Conservation (phyloP, 2,888 invertebrate species). For the Anoncus sp. region DNA sequence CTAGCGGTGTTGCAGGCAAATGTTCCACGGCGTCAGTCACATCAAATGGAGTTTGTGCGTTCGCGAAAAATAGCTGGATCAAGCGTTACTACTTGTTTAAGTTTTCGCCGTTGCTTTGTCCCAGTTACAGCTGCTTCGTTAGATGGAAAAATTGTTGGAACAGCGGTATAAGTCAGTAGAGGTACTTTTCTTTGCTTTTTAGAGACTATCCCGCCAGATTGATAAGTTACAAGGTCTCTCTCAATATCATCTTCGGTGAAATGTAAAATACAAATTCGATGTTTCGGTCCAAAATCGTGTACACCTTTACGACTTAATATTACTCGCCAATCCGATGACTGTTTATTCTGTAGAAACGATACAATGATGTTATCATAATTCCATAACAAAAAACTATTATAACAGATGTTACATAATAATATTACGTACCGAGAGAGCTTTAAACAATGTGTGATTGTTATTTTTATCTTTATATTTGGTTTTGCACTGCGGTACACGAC, state of each 20-base stretch:
- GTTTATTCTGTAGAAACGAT: neutral
- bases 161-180: slow-evolving; percentile 1
- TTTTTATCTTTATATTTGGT: neutral
- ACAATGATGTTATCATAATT: slow-evolving; percentile 1
- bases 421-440: neutral
- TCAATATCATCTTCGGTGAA: neutral
- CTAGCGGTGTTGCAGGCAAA: too few species aligned
- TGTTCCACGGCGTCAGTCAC: too few species aligned
- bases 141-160: neutral
- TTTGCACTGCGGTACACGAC: neutral
- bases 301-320: neutral
- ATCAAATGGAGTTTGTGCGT: too few species aligned
- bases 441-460: slow-evolving; percentile 1
- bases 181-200: slow-evolving; percentile 1
- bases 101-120: too few species aligned
- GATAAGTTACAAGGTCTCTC: neutral
- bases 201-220: neutral
- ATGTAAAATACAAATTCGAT: neutral
- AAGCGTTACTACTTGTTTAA: too few species aligned
- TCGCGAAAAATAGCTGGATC: too few species aligned
- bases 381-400: neutral
- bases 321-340: neutral
- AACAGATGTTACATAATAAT: slow-evolving; percentile 1
- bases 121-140: neutral
- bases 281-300: neutral